These are phyloP conservation scores for Achatina immaculata DNA, from an alignment of 1,140 invertebrate species.

Conservation along the genomic window DNA sequence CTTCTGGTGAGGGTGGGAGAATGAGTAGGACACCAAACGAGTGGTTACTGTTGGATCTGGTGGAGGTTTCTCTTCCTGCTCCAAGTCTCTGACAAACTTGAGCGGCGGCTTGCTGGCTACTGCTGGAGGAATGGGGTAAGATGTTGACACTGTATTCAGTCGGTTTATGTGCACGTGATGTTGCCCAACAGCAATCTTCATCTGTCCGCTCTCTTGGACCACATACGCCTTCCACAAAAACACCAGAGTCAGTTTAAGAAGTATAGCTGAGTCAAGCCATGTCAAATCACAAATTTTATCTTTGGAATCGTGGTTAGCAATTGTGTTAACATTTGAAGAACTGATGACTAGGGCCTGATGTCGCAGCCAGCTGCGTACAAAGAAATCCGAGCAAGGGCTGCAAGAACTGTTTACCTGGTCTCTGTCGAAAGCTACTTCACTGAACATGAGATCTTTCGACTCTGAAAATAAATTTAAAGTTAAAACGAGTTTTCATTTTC, in stretches of 20 bases:
- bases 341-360: background rate
- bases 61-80: constrained; percentile 43
- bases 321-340: background rate
- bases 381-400: constrained; percentile 68
- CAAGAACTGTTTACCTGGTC: constrained; percentile 49
- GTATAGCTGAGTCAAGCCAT: constrained; percentile 58
- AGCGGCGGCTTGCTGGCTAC: constrained; percentile 56
- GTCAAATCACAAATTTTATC: constrained; percentile 6
- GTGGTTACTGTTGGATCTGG: constrained; percentile 60
- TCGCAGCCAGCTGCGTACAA: constrained; percentile 50
- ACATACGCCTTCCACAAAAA: constrained; percentile 68
- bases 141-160: constrained; percentile 60
- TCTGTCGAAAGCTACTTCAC: constrained; percentile 55
- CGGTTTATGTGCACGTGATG: constrained; percentile 67
- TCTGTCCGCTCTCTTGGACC: constrained; percentile 59
- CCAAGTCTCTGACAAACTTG: constrained; percentile 56
- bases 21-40: constrained; percentile 59
- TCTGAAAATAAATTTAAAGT: constrained; percentile 26
- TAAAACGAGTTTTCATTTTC: too few species aligned
- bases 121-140: constrained; percentile 59
- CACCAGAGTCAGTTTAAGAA: constrained; percentile 62
- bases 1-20: constrained; percentile 53
- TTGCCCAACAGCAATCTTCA: constrained; percentile 63
- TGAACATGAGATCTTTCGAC: constrained; percentile 41
- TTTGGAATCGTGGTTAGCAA: background rate